These are phyloP conservation scores for Achlya flavicornis DNA, from an alignment of 2,888 invertebrate genomes.

Conservation along the genomic window DNA sequence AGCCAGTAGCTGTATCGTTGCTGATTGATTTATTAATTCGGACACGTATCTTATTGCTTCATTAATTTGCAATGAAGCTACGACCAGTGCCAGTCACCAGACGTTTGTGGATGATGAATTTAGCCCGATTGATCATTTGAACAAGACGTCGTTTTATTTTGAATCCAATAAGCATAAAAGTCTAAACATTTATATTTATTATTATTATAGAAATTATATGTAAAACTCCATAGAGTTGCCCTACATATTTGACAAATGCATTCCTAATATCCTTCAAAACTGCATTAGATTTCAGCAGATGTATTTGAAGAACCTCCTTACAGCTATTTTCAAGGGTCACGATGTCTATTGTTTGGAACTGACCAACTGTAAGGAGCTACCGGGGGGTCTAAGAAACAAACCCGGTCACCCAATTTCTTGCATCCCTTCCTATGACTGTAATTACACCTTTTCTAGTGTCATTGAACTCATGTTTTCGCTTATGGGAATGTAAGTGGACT, in stretches of 20 bases:
- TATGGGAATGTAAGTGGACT: conserved; percentile 72
- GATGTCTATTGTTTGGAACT: conserved; percentile 75
- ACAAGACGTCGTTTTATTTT: background rate
- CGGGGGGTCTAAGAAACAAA: conserved; percentile 70
- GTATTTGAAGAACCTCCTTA: conserved; percentile 55
- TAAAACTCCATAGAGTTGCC: background rate
- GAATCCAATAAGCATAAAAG: background rate
- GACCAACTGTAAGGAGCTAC: conserved; percentile 73
- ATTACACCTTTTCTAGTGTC: conserved; percentile 77
- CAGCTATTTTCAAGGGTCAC: conserved; percentile 63
- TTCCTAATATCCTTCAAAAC: conserved; percentile 21
- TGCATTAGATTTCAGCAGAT: conserved; percentile 58
- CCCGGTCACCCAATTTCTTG: conserved; percentile 77
- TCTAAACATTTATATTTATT: background rate
- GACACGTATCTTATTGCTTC: conserved; percentile 1
- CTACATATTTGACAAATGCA: conserved; percentile 27
- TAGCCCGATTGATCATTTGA: background rate
- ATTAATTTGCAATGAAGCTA: background rate
- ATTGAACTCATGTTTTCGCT: conserved; percentile 73
- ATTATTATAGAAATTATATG: no score
- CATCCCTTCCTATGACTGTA: conserved; percentile 66
- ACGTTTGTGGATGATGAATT: background rate
- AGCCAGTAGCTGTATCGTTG: background rate
- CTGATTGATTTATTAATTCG: conserved; percentile 5
- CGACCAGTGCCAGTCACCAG: background rate